Evolutionary conservation across 2,888 invertebrate species (phyloP), one percentile per base, ranked within the genome.

Genomic region (Dryobota labecula): DNA sequence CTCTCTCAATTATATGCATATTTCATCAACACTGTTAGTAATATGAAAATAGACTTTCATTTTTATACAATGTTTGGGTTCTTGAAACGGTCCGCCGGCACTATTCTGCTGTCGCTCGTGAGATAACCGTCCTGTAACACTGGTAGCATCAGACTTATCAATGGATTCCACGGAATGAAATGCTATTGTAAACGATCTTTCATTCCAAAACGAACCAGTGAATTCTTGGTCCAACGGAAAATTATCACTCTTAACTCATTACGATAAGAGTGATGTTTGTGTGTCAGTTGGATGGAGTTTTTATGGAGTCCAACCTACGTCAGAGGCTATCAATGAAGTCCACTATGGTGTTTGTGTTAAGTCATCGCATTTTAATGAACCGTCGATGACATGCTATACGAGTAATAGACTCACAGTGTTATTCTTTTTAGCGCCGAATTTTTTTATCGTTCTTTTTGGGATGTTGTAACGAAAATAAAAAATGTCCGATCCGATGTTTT

Each of bases 351-450:
- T 95, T 95, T 95, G 91, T 95, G 96, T 95, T 92, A 92, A 96
- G 96, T 96, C 96, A 96, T 96, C 95, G 94, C 88, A 93, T 96
- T 96, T 96, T 96, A 96, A 96, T 96, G 96, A 96, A 95, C 93
- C 93, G 90, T 92, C 95, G 95, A 96, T 96, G 96, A 96, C 96
- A 95, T 94, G 96, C 95, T 92, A 92, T 94, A 95, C 94, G 91
- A 92, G 94, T 95, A 95, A 96, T 95, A 94, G 95, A 95, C 94
- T 94, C 92, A 89, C 92, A 89, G 92, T 92, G 94, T 93, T 94
- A 94, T 95, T 95, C 95, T 94, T 95, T 95, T 95, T 94, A 94
- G 93, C 93, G 92, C 92, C 92, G 93, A 93, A 92, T 93, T 94
- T 95, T 95, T 94, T 94, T 92, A 87, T 78, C 78, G 76, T 82